Base-by-base conservation (phyloP, 2,797 vertebrate genomes). In the Phalanger gymnotis region DNA sequence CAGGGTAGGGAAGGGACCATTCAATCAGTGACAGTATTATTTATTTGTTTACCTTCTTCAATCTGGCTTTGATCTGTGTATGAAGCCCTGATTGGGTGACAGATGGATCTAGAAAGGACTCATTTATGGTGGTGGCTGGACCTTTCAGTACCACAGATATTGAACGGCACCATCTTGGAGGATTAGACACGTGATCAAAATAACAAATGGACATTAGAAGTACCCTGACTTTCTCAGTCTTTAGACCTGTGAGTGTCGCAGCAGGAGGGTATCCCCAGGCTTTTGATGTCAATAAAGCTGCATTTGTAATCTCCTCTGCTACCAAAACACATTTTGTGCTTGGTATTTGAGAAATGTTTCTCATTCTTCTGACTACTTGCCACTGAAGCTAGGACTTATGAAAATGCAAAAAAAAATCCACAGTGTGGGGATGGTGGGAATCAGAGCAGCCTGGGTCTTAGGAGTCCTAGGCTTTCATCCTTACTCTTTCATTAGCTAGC, bases 101-200 rank as follows among this genome's bases (percentile, higher is more conserved):
- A 98, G 99, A 98, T 98, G 98, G 98, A 98, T 98, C 98, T 98
- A 98, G 98, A 99, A 99, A 97, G 73, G 22, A 47, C 40, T 99
- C 98, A 98, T 99, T 98, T 98, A 51, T 51, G 40, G 5, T 87
- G 25, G 73, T 51, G 22, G 40, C 25, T 87, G 73, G 40, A 87
- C 40, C 25, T 51, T 51, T 51, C 40, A 97, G 93, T 97, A 95
- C 90, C 93, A 92, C 96, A 96, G 96, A 96, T 96, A 96, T 97
- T 96, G 97, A 97, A 97, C 96, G 96, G 95, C 97, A 96, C 95
- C 96, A 90, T 95, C 95, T 97, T 97, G 93, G 94, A 98, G 97
- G 97, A 98, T 98, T 98, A 97, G 97, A 98, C 95, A 97, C 93
- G 93, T 97, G 97, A 98, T 98, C 97, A 98, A 95, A 97, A 97